These are phyloP conservation scores for Mya arenaria DNA, from an alignment of 1,140 invertebrate genomes.

Conservation along the genomic window DNA sequence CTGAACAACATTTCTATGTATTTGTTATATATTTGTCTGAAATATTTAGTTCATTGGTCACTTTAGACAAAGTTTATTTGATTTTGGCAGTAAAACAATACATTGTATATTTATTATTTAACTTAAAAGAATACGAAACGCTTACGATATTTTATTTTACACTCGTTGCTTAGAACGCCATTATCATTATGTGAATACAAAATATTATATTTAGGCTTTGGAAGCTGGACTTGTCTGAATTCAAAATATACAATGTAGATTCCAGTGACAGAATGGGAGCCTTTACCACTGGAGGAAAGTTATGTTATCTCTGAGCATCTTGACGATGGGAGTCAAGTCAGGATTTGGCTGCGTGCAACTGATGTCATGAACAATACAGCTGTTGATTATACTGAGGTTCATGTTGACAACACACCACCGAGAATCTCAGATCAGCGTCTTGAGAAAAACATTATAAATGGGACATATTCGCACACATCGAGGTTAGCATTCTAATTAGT, in stretches of 20 bases:
- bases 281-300: background rate
- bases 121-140: no score
- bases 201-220: background rate
- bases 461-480: slow-evolving; percentile 11
- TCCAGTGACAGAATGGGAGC: background rate
- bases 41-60: no score
- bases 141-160: no score
- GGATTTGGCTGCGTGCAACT: slow-evolving; percentile 27
- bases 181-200: no score
- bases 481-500: background rate
- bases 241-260: background rate
- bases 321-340: slow-evolving; percentile 7
- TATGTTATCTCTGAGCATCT: background rate
- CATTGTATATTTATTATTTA: no score
- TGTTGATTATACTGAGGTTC: slow-evolving; percentile 18
- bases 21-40: no score
- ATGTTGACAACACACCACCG: slow-evolving; percentile 20
- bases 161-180: no score
- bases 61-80: no score
- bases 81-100: no score
- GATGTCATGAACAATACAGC: slow-evolving; percentile 23
- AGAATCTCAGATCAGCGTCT: background rate
- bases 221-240: background rate
- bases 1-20: no score
- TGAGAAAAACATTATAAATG: slow-evolving; percentile 12